Evolutionary conservation across 2,797 vertebrate species (phyloP), one percentile per base, ranked within the genome.

Genomic region (Salarias fasciatus): DNA sequence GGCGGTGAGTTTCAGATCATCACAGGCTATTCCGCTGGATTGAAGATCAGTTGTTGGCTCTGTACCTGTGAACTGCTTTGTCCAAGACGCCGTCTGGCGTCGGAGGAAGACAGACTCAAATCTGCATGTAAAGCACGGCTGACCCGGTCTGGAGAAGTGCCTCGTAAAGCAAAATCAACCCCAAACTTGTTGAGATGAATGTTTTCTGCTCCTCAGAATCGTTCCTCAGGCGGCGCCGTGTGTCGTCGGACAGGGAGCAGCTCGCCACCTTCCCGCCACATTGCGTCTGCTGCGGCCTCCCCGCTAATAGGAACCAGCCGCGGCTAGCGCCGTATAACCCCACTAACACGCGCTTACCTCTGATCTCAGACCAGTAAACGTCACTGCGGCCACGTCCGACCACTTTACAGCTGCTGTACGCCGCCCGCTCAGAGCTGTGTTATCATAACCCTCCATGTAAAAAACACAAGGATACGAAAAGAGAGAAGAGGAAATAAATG

Each of bases 341-440:
- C 73, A 69, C 86, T 69, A 85, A 90, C 85, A 88, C 79, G 78
- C 75, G 77, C 67, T 67, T 79, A 58, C 77, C 80, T 91, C 82
- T 89, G 87, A 92, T 91, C 85, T 88, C 69, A 86, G 79, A 83
- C 84, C 83, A 88, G 87, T 91, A 89, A 92, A 92, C 74, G 75
- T 80, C 63, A 75, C 83, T 85, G 83, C 58, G 72, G 84, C 64
- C 52, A 41, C 35, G 72, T 78, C 60, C 61, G 61, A 61, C 75
- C 75, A 71, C 83, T 85, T 90, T 85, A 90, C 71, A 83, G 69
- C 74, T 74, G 58, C 60, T 69, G 76, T 63, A 67, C 82, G 72
- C 61, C 57, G 75, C 52, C 33, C 35, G 33, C 79, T 73, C 63
- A 73, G 58, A 65, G 70, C 51, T 13, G 29, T 86, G 74, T 87